These are phyloP conservation scores for Caerostris extrusa DNA, from an alignment of 1,140 invertebrate genomes.

Conservation along the genomic window DNA sequence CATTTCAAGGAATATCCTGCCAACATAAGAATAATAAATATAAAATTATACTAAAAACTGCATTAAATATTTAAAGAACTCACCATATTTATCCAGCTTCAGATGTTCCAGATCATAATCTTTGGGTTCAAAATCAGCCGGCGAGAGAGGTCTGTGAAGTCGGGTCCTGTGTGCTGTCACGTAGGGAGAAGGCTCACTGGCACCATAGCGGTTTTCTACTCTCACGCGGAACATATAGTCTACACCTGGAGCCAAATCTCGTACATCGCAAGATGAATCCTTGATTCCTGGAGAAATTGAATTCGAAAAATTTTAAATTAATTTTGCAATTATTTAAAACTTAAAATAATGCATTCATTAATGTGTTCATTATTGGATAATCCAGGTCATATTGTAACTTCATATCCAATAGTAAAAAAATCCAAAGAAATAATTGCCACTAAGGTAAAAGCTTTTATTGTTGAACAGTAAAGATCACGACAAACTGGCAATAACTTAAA, in stretches of 20 bases:
- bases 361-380: neutral
- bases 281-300: conserved; percentile 83
- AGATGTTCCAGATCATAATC: conserved; percentile 94
- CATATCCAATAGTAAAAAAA: neutral
- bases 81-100: conserved; percentile 87
- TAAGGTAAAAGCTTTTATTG: too few relatives aligned
- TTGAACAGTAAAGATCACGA: too few relatives aligned
- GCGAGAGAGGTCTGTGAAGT: conserved; percentile 82
- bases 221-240: conserved; percentile 93
- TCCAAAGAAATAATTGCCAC: too few relatives aligned
- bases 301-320: neutral
- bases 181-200: conserved; percentile 95
- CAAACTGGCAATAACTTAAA: too few relatives aligned
- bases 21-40: too few relatives aligned
- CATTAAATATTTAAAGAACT: neutral
- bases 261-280: conserved; percentile 88
- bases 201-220: conserved; percentile 96
- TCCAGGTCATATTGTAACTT: neutral
- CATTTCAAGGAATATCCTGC: too few relatives aligned
- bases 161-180: conserved; percentile 90
- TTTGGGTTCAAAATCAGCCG: conserved; percentile 83
- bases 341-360: neutral
- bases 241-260: conserved; percentile 67
- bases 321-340: neutral
- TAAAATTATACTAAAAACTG: too few relatives aligned